A percentile compares a stretch with the other conserved stretches of the same genome.
These are phyloP conservation scores for Polyploca ridens DNA, from an alignment of 2,888 invertebrate genomes.

Conservation along the genomic window DNA sequence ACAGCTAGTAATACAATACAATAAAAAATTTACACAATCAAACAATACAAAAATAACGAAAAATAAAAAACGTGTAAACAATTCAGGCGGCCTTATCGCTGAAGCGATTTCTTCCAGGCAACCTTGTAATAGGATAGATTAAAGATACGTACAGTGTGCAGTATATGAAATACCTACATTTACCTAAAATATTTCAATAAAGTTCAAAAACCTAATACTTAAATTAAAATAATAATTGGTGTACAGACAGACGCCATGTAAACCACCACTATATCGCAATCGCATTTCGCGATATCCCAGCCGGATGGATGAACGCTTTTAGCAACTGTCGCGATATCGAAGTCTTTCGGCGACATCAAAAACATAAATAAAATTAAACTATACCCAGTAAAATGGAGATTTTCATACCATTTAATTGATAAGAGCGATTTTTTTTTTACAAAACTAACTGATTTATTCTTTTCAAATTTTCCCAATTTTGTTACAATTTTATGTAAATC, in stretches of 20 bases:
- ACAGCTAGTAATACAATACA: too few relatives aligned
- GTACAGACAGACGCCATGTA: slow-evolving; percentile 32
- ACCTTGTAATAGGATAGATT: too few relatives aligned
- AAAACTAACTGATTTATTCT: background rate
- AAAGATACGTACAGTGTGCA: too few relatives aligned
- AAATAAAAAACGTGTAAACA: too few relatives aligned
- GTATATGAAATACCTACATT: too few relatives aligned
- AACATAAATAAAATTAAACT: slow-evolving; percentile 15
- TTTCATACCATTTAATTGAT: slow-evolving; percentile 34
- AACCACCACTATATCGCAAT: slow-evolving; percentile 35
- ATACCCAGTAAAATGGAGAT: slow-evolving; percentile 14
- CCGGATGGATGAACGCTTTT: slow-evolving; percentile 61
- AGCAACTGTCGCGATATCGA: slow-evolving; percentile 42
- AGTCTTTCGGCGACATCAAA: slow-evolving; percentile 34
- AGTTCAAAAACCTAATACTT: too few relatives aligned
- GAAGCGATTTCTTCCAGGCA: too few relatives aligned
- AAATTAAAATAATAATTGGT: background rate
- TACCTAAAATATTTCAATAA: too few relatives aligned
- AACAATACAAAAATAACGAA: too few relatives aligned
- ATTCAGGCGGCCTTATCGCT: too few relatives aligned
- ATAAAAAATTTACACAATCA: too few relatives aligned
- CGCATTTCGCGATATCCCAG: slow-evolving; percentile 40
- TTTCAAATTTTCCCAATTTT: too few relatives aligned
- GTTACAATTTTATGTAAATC: background rate
- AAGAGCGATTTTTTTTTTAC: slow-evolving; percentile 22